phyloP scores from a whole-genome alignment of 2,888 invertebrate species.

The Anarsia innoxiella region DNA sequence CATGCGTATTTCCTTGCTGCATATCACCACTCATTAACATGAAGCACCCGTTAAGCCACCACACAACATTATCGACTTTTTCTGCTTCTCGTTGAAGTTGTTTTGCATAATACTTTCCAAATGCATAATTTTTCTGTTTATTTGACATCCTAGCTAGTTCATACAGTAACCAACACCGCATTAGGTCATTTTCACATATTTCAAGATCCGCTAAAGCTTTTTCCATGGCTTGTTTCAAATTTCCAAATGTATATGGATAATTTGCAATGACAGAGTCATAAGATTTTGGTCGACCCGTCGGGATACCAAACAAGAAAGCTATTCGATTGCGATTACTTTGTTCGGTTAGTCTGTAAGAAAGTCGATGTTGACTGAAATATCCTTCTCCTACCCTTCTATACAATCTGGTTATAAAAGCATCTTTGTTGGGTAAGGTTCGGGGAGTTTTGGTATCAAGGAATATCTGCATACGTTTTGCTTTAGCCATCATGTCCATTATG shows the following conservation, averaged over 20 bases:
- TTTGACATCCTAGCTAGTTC: constrained; percentile 53
- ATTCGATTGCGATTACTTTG: constrained; percentile 59
- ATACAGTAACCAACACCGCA: constrained; percentile 66
- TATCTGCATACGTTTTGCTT: constrained; percentile 61
- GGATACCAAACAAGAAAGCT: constrained; percentile 60
- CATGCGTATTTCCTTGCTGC: constrained; percentile 65
- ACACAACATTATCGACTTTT: constrained; percentile 46
- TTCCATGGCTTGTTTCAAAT: too few relatives aligned
- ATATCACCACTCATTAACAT: constrained; percentile 64
- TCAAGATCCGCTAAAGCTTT: constrained; percentile 46
- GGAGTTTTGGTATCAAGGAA: constrained; percentile 58
- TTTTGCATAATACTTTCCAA: constrained; percentile 63
- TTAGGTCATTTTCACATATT: constrained; percentile 62
- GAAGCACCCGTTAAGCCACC: constrained; percentile 67
- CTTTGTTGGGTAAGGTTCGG: constrained; percentile 56
- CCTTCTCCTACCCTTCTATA: constrained; percentile 61
- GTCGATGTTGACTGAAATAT: constrained; percentile 51
- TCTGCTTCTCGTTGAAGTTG: constrained; percentile 60
- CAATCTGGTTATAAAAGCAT: constrained; percentile 51
- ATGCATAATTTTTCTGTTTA: constrained; percentile 59
- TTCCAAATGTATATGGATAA: constrained; percentile 45
- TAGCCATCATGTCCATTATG: constrained; percentile 53
- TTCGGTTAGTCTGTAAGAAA: constrained; percentile 60
- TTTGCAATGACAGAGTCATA: constrained; percentile 64
- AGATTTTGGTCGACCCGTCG: constrained; percentile 53